A percentile compares a stretch with the other conserved stretches of the same genome.
Conservation (phyloP, 1,140 invertebrate genomes). For the Drosophila ercepeae region DNA sequence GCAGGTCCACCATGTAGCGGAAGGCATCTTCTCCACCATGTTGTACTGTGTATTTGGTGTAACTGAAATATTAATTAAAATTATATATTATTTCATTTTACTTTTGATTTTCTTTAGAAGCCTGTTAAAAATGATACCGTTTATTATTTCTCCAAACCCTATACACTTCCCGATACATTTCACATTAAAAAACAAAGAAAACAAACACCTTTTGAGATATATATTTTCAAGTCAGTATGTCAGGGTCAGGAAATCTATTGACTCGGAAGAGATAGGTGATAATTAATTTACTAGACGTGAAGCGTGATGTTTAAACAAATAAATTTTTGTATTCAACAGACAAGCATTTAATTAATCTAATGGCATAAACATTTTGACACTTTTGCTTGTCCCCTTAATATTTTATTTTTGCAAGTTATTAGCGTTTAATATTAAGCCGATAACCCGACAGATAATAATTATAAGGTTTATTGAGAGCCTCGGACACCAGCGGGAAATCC, state of each 20-base stretch:
- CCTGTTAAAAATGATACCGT: too few relatives aligned
- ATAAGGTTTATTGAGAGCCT: slow-evolving; percentile 3
- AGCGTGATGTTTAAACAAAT: slow-evolving; percentile 5
- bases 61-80: slow-evolving; percentile 47
- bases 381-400: background rate
- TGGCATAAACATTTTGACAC: slow-evolving; percentile 6
- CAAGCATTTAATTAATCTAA: slow-evolving; percentile 27
- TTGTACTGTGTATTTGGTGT: slow-evolving; percentile 69
- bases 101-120: too few relatives aligned
- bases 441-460: slow-evolving; percentile 15
- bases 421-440: slow-evolving; percentile 14
- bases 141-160: too few relatives aligned
- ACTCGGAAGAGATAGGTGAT: slow-evolving; percentile 18
- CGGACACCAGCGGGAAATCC: slow-evolving; percentile 20
- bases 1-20: slow-evolving; percentile 69
- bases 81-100: too few relatives aligned
- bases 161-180: too few relatives aligned
- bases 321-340: slow-evolving; percentile 4
- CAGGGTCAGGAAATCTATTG: slow-evolving; percentile 27
- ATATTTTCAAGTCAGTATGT: slow-evolving; percentile 23
- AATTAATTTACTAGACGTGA: slow-evolving; percentile 31
- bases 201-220: slow-evolving; percentile 1
- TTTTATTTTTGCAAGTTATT: slow-evolving; percentile 2
- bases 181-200: too few relatives aligned
- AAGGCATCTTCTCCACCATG: slow-evolving; percentile 60